A percentile compares a stretch with the other conserved stretches of the same genome.
phyloP scores from a whole-genome alignment of 2,113 vertebrate genomes.

The Phrynosoma blainvillii region DNA sequence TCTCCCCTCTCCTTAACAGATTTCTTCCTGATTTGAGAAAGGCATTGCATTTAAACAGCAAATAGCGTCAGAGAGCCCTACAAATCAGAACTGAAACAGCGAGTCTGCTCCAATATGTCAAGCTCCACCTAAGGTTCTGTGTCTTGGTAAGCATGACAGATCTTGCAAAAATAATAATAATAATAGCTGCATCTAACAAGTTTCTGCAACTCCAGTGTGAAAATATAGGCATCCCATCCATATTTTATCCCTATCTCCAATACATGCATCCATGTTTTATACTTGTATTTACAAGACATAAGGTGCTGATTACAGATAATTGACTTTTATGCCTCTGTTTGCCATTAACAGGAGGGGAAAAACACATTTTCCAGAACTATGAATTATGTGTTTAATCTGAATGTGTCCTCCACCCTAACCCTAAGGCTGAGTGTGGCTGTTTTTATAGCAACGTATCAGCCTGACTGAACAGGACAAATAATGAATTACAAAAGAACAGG shows the following conservation, averaged over 20 bases:
- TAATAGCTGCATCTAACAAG: not conserved
- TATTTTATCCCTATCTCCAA: conserved; percentile 8
- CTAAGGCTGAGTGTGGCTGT: conserved; percentile 14
- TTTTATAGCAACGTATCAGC: conserved; percentile 19
- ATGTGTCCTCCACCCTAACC: conserved; percentile 32
- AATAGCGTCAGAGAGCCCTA: not conserved
- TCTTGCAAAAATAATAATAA: not conserved
- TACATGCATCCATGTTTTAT: not conserved
- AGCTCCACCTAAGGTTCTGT: not conserved
- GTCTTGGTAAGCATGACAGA: not conserved
- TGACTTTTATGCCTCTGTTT: conserved; percentile 53
- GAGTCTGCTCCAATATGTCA: not conserved
- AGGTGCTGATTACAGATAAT: conserved; percentile 13
- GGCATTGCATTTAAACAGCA: not conserved
- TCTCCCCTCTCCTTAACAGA: not conserved
- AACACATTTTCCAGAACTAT: conserved; percentile 65
- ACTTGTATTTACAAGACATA: conserved; percentile 30
- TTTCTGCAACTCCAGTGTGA: not conserved
- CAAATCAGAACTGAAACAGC: not conserved
- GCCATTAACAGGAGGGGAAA: conserved; percentile 15
- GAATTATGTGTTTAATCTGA: conserved; percentile 54
- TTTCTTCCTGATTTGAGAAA: not conserved
- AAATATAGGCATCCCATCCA: not conserved
- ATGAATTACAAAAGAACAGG: conserved; percentile 56
- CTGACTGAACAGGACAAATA: conserved; percentile 63